A percentile compares a stretch with the other conserved stretches of the same genome.
These are phyloP conservation scores for Craseonycteris thonglongyai DNA, from an alignment of 2,113 vertebrate species.

Conservation along the genomic window DNA sequence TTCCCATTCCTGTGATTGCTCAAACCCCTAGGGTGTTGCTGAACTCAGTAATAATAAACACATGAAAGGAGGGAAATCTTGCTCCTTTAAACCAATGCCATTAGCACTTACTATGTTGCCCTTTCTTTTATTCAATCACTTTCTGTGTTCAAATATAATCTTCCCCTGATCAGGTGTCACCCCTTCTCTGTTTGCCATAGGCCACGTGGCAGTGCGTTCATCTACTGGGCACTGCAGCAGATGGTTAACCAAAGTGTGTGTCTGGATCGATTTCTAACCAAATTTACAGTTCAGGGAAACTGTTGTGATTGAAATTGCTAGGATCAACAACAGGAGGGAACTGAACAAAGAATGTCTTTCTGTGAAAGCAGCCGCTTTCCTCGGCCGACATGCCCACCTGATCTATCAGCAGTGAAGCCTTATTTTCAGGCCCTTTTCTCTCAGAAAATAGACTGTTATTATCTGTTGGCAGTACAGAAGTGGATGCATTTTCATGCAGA, in stretches of 20 bases:
- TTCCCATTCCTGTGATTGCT: not conserved
- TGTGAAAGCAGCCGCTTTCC: not conserved
- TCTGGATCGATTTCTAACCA: conserved; percentile 39
- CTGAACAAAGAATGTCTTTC: conserved; percentile 34
- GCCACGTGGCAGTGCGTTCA: not conserved
- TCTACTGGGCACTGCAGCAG: not conserved
- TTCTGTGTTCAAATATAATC: not conserved
- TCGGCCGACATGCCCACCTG: not conserved
- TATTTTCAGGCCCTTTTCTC: conserved; percentile 34
- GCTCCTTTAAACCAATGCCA: not conserved
- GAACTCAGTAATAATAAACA: not conserved
- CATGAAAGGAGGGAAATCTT: too few relatives aligned
- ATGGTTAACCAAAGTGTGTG: conserved; percentile 5
- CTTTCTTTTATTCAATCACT: not conserved
- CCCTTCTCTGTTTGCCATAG: not conserved
- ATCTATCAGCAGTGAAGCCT: conserved; percentile 10
- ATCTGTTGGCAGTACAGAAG: not conserved
- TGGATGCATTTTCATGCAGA: conserved; percentile 34
- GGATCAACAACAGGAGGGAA: not conserved
- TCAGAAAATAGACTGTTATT: conserved; percentile 51
- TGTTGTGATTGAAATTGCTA: conserved; percentile 48
- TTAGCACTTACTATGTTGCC: not conserved
- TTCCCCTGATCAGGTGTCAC: not conserved
- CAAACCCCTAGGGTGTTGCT: not conserved
- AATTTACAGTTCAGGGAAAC: conserved; percentile 22